phyloP scores from a whole-genome alignment of 2,888 invertebrate genomes.

The Odontothrips loti region DNA sequence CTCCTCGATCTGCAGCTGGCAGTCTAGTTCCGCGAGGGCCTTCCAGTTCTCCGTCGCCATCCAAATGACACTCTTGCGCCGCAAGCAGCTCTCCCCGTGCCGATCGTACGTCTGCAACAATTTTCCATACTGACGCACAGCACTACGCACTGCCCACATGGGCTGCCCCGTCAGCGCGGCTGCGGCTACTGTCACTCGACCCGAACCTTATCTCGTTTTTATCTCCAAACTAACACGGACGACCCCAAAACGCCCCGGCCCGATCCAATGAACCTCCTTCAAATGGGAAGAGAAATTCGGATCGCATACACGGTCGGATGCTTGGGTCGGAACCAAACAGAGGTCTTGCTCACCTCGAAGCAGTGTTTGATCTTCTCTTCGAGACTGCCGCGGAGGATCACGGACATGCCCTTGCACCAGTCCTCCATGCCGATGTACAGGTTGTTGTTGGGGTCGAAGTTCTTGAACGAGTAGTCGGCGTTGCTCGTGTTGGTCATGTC shows the following conservation, averaged over 20 bases:
- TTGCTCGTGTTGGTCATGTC: slow-evolving; percentile 14
- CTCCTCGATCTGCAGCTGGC: background rate
- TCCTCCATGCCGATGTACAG: background rate
- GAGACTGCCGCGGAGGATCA: background rate
- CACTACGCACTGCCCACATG: no score
- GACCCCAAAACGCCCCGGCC: no score
- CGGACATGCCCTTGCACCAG: background rate
- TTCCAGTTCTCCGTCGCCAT: slow-evolving; percentile 9
- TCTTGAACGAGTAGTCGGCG: slow-evolving; percentile 17
- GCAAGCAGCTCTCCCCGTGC: background rate
- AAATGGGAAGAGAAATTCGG: no score
- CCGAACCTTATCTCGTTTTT: no score
- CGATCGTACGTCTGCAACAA: slow-evolving; percentile 13
- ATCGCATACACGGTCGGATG: background rate
- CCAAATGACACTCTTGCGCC: background rate
- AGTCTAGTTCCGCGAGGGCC: background rate
- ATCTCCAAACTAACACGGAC: no score
- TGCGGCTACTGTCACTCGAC: no score
- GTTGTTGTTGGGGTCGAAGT: slow-evolving; percentile 18
- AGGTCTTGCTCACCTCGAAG: background rate
- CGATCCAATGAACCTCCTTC: no score
- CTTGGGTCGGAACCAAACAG: background rate
- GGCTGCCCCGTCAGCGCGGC: no score
- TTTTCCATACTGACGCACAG: background rate
- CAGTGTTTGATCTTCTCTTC: background rate